Base-by-base conservation (phyloP, 1,140 invertebrate species). In the Archegozetes longisetosus region DNA sequence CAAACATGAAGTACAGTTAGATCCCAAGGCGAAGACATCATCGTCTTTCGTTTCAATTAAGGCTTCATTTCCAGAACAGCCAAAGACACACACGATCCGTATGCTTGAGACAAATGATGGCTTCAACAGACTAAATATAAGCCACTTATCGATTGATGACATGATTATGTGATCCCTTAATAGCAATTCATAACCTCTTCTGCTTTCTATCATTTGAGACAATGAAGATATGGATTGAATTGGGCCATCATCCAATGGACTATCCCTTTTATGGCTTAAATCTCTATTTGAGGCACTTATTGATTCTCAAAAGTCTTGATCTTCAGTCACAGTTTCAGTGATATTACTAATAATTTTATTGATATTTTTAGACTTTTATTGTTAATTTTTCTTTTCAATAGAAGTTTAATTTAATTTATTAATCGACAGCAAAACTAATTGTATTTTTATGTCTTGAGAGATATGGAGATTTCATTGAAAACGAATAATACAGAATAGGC, bases 401-500 rank as follows among this genome's bases (percentile, higher is more conserved):
- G n/a, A n/a, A n/a, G n/a, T n/a, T n/a, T n/a, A n/a, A n/a, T n/a
- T n/a, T n/a, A n/a, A n/a, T n/a, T n/a, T n/a, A n/a, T n/a, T n/a
- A n/a, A n/a, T n/a, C n/a, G n/a, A n/a, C n/a, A n/a, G n/a, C n/a
- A n/a, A n/a, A n/a, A n/a, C n/a, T n/a, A n/a, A n/a, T n/a, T n/a
- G n/a, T n/a, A n/a, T n/a, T n/a, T n/a, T 24, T 92, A 97, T 80
- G 90, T 98, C 61, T 77, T 98, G 27, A 80, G 93, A 69, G 94
- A 98, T 77, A 78, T 99, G 66, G 94, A 98, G 78, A 98, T 98
- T 69, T 98, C 95, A 12, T 75, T 99, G 58, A 80, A 95, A 66
- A 98, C 95, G 50, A 98, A 98, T 78, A 89, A 95, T 72, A 98
- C 98, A 69, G 94, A 98, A 77, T 98, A 95, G 95, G 95, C 98